Conservation (phyloP, 2,113 vertebrate species). For the Dermatemys mawii region DNA sequence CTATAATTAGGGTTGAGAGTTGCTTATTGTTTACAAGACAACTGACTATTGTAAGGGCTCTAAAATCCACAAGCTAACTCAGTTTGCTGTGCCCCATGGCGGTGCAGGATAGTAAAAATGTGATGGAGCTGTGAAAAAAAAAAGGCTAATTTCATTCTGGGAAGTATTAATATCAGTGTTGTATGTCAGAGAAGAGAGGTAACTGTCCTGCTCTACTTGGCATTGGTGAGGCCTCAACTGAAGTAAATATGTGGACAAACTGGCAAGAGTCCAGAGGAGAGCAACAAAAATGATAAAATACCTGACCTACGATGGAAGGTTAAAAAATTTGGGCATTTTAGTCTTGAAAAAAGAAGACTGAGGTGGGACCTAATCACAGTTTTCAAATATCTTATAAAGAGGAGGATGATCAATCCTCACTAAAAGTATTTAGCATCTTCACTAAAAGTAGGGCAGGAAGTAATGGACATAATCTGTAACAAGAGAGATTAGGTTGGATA, state of each 20-base stretch:
- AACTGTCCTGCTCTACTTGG: neutral
- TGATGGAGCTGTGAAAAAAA: too few relatives aligned
- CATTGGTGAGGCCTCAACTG: neutral
- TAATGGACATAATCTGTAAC: too few relatives aligned
- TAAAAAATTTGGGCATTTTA: neutral
- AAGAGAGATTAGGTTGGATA: too few relatives aligned
- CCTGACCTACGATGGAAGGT: neutral
- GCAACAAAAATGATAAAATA: neutral
- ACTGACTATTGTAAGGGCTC: neutral
- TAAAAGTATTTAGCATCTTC: too few relatives aligned
- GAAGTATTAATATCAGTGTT: neutral
- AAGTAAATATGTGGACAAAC: neutral
- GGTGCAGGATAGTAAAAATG: neutral
- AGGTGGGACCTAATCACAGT: too few relatives aligned
- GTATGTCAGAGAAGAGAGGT: neutral
- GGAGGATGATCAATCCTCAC: too few relatives aligned
- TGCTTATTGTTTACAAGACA: neutral
- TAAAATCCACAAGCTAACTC: neutral
- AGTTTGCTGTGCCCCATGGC: neutral
- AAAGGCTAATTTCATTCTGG: neutral
- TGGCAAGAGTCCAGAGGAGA: neutral
- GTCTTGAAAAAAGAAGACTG: neutral
- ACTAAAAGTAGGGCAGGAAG: too few relatives aligned
- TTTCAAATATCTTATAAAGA: too few relatives aligned
- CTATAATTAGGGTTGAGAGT: neutral